Percentiles rank a stretch among this genome's conserved stretches.
These are phyloP conservation scores for Deilephila porcellus DNA, from an alignment of 2,888 invertebrate genomes.

Conservation along the genomic window DNA sequence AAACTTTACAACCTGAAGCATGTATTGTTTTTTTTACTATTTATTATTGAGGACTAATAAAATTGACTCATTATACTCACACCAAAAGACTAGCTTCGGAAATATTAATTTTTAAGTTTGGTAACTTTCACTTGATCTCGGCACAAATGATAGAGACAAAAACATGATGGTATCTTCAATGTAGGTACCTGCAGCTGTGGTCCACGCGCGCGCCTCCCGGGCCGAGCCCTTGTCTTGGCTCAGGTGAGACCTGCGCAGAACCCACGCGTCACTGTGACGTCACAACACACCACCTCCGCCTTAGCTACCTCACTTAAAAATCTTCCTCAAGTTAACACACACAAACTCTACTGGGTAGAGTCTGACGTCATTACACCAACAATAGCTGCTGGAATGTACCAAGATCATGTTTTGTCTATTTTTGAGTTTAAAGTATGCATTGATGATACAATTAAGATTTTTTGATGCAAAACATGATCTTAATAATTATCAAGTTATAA, in stretches of 20 bases:
- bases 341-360: slow-evolving; percentile 7
- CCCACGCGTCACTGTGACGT: slow-evolving; percentile 26
- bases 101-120: too few relatives aligned
- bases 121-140: slow-evolving; percentile 44
- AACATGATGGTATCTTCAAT: slow-evolving; percentile 57
- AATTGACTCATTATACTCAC: too few relatives aligned
- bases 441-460: background rate
- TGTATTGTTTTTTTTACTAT: too few relatives aligned
- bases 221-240: slow-evolving; percentile 75
- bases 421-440: background rate
- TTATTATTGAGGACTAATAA: too few relatives aligned
- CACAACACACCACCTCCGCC: background rate
- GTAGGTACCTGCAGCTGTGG: slow-evolving; percentile 65
- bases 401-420: slow-evolving; percentile 9
- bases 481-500: background rate
- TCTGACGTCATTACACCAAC: slow-evolving; percentile 1
- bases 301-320: slow-evolving; percentile 9
- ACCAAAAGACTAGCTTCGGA: too few relatives aligned
- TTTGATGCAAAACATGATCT: background rate
- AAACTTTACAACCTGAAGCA: too few relatives aligned
- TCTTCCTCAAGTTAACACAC: slow-evolving; percentile 15
- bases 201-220: slow-evolving; percentile 74
- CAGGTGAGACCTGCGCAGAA: slow-evolving; percentile 76
- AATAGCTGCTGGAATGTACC: background rate
- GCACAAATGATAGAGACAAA: slow-evolving; percentile 36